Conservation (phyloP, 2,888 invertebrate species). For the Listrodromus nycthemerus region DNA sequence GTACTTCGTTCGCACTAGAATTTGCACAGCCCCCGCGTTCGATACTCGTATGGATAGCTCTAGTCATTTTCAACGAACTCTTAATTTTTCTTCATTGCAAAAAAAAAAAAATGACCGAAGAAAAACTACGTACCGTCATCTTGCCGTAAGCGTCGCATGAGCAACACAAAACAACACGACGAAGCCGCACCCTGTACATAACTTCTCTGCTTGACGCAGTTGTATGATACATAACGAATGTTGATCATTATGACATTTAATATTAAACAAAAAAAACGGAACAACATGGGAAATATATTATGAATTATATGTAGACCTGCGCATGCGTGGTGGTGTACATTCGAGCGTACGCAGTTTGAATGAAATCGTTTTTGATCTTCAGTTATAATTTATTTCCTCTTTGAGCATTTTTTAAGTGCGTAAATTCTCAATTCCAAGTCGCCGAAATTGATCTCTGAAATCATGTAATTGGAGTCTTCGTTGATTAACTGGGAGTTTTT, state of each 20-base stretch:
- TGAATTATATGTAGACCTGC: constrained; percentile 42
- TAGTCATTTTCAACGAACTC: constrained; percentile 69
- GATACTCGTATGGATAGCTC: constrained; percentile 56
- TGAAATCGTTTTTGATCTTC: constrained; percentile 42
- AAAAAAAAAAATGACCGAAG: not conserved
- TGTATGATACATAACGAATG: constrained; percentile 58
- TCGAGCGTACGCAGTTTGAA: constrained; percentile 44
- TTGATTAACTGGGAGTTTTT: too few species aligned
- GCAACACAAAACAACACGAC: constrained; percentile 24
- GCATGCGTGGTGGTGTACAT: too few species aligned
- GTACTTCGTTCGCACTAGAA: constrained; percentile 6
- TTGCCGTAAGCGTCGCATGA: constrained; percentile 33
- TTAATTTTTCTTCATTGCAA: constrained; percentile 35
- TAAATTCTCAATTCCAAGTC: constrained; percentile 84
- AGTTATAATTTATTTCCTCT: constrained; percentile 30
- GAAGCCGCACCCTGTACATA: constrained; percentile 59
- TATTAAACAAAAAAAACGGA: constrained; percentile 12
- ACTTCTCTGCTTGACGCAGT: constrained; percentile 62
- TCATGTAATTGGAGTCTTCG: too few species aligned
- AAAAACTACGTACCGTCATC: constrained; percentile 24
- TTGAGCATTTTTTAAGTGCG: constrained; percentile 68
- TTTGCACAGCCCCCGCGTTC: constrained; percentile 8
- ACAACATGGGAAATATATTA: constrained; percentile 64
- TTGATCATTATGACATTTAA: constrained; percentile 62
- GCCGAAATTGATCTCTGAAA: constrained; percentile 80